Conservation (phyloP, 2,888 invertebrate genomes). For the Drosophila diplacantha region DNA sequence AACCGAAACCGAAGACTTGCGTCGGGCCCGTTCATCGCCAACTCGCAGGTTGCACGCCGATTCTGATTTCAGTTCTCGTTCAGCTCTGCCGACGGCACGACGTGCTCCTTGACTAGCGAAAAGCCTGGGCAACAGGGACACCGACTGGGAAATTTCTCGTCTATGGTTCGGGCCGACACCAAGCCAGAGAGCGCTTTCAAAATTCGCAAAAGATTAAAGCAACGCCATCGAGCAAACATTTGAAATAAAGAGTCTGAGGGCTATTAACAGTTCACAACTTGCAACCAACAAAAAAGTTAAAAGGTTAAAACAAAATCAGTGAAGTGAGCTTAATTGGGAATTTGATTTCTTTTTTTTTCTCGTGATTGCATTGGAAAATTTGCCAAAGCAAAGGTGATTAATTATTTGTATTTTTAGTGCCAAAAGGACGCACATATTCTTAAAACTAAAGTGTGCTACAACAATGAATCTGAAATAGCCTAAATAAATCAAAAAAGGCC, state of each 20-base stretch:
- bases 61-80: conserved; percentile 75
- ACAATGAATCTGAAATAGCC: background rate
- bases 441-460: conserved; percentile 1
- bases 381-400: conserved; percentile 1
- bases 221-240: background rate
- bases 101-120: conserved; percentile 61
- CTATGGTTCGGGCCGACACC: conserved; percentile 8
- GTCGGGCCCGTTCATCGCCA: conserved; percentile 16
- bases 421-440: background rate
- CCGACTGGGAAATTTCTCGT: conserved; percentile 17
- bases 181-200: background rate
- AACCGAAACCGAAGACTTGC: conserved; percentile 49
- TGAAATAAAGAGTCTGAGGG: too few relatives aligned
- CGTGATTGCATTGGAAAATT: background rate
- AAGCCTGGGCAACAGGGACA: conserved; percentile 12
- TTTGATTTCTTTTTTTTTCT: background rate
- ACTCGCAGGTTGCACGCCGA: conserved; percentile 32
- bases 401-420: conserved; percentile 11
- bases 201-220: background rate
- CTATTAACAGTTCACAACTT: background rate
- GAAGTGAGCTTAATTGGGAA: background rate
- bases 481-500: background rate
- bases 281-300: background rate
- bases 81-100: conserved; percentile 77
- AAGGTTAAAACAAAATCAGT: background rate